phyloP scores from a whole-genome alignment of 1,140 invertebrate genomes.

The Bathynomus jamesi region DNA sequence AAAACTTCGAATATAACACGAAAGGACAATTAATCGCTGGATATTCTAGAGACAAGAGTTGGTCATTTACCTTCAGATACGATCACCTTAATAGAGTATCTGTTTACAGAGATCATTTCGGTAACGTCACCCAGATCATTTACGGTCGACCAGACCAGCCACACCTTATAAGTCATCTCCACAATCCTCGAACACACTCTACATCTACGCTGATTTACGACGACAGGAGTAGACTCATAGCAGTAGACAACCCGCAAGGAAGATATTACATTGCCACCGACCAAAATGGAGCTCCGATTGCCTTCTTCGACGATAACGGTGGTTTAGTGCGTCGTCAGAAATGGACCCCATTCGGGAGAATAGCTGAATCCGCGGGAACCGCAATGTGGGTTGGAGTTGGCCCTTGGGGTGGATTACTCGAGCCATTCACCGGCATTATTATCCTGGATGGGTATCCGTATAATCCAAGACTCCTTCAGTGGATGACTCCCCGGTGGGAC shows the following conservation, averaged over 20 bases:
- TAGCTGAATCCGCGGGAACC: constrained; percentile 85
- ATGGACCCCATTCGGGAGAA: constrained; percentile 80
- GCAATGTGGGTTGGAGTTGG: constrained; percentile 77
- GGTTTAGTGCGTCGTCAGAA: constrained; percentile 82
- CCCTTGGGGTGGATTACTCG: constrained; percentile 67
- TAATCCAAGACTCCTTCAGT: constrained; percentile 84
- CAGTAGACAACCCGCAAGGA: constrained; percentile 59
- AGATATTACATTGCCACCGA: constrained; percentile 84
- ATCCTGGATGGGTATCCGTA: constrained; percentile 48
- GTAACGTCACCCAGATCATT: constrained; percentile 62
- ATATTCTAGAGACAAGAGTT: constrained; percentile 22
- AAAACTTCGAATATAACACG: constrained; percentile 78
- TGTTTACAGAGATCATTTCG: constrained; percentile 28
- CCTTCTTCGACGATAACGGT: constrained; percentile 81
- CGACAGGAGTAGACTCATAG: constrained; percentile 68
- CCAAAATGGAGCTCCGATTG: constrained; percentile 82
- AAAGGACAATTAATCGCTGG: constrained; percentile 71
- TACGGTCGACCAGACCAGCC: constrained; percentile 80
- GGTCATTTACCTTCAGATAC: constrained; percentile 62
- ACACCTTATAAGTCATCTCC: constrained; percentile 73
- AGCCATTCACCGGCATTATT: constrained; percentile 67
- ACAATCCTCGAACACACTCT: constrained; percentile 72
- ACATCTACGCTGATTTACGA: constrained; percentile 83
- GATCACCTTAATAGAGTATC: constrained; percentile 58
- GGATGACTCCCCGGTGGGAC: constrained; percentile 90